These are phyloP conservation scores for Embidobia sp. DNA, from an alignment of 2,888 invertebrate genomes.

Conservation along the genomic window DNA sequence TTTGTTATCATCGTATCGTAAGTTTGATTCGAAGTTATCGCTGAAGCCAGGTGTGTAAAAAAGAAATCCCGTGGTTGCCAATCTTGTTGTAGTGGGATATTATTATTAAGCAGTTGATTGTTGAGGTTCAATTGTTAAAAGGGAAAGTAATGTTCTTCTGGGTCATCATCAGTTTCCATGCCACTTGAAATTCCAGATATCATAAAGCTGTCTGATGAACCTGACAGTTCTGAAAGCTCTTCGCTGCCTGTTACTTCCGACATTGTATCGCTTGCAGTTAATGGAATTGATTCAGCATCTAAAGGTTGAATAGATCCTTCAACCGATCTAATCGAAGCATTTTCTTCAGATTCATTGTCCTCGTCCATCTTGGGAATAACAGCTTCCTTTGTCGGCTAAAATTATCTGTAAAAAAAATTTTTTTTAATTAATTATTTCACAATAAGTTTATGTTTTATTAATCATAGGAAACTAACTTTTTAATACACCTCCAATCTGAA, in stretches of 20 bases:
- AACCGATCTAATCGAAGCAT: not conserved
- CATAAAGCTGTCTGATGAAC: not conserved
- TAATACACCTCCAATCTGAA: too few species aligned
- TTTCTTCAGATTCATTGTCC: not conserved
- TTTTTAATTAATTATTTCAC: too few species aligned
- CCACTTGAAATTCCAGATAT: slow-evolving; percentile 3
- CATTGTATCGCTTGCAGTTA: not conserved
- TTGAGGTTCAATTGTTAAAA: not conserved
- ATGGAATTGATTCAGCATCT: not conserved
- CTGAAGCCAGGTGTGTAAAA: slow-evolving; percentile 4
- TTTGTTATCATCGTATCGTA: not conserved
- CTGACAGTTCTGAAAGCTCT: not conserved
- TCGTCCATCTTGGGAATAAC: not conserved
- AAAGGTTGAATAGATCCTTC: not conserved
- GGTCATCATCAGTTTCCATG: not conserved
- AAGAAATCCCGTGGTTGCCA: slow-evolving; percentile 9
- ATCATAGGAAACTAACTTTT: too few species aligned
- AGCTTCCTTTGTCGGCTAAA: too few species aligned
- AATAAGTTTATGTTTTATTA: too few species aligned
- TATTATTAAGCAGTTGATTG: not conserved
- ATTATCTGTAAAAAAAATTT: too few species aligned
- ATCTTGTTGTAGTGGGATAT: not conserved
- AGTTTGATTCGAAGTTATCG: slow-evolving; percentile 2
- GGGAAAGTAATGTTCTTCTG: not conserved
- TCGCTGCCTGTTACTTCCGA: not conserved